phyloP scores from a whole-genome alignment of 2,888 invertebrate genomes.

The Perizoma flavofasciatum region DNA sequence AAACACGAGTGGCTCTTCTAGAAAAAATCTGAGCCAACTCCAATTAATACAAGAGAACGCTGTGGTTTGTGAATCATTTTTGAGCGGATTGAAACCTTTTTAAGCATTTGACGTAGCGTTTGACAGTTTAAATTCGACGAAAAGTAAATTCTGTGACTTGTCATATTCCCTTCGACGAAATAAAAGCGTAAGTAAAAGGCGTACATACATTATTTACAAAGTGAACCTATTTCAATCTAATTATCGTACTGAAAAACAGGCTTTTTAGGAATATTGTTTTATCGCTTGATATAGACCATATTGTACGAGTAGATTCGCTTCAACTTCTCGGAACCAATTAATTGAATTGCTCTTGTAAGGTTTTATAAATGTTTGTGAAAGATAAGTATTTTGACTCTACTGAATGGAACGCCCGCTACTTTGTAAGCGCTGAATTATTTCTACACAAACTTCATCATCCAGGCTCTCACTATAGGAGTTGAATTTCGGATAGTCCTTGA shows the following conservation, averaged over 20 bases:
- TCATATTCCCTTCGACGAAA: neutral
- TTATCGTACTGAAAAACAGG: neutral
- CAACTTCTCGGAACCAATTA: slow-evolving; percentile 4
- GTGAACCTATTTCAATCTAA: slow-evolving; percentile 15
- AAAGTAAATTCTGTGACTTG: neutral
- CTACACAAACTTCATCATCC: too few species aligned
- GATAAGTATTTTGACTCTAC: too few species aligned
- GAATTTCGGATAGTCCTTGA: too few species aligned
- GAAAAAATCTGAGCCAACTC: too few species aligned
- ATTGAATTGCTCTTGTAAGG: neutral
- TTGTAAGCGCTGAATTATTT: too few species aligned
- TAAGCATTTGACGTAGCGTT: neutral
- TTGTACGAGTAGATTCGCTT: neutral
- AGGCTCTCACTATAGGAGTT: too few species aligned
- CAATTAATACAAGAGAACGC: too few species aligned
- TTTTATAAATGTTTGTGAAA: neutral
- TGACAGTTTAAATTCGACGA: neutral
- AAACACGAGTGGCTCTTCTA: too few species aligned
- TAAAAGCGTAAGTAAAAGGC: neutral
- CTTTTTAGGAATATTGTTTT: neutral
- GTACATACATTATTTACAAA: slow-evolving; percentile 9
- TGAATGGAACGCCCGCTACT: too few species aligned
- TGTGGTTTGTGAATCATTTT: too few species aligned
- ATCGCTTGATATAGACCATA: slow-evolving; percentile 1
- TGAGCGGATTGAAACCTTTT: neutral